Conservation (phyloP, 1,140 invertebrate genomes). For the Zophobas atratus region DNA sequence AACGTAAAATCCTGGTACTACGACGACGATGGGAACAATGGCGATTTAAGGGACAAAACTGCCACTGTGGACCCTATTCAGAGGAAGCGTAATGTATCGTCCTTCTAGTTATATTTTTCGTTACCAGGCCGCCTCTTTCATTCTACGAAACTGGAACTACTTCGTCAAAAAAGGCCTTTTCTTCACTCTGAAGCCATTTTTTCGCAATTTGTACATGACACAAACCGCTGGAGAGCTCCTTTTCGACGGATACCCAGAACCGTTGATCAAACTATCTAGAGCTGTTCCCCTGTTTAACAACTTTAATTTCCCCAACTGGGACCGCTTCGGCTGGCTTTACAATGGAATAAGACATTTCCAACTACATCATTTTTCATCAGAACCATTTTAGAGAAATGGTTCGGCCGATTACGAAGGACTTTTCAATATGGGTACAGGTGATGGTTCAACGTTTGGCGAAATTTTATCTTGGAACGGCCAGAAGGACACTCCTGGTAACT, state of each 20-base stretch:
- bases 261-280: conserved; percentile 76
- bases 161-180: conserved; percentile 73
- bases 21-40: conserved; percentile 74
- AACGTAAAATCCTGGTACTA: conserved; percentile 85
- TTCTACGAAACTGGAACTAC: conserved; percentile 71
- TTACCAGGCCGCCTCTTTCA: conserved; percentile 79
- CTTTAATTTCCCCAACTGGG: conserved; percentile 73
- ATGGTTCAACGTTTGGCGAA: too few species aligned
- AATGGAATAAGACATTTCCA: conserved; percentile 70
- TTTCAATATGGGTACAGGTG: conserved; percentile 59
- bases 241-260: conserved; percentile 84
- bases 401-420: conserved; percentile 58
- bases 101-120: not conserved
- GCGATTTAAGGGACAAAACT: conserved; percentile 65
- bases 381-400: conserved; percentile 71
- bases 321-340: conserved; percentile 89
- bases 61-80: conserved; percentile 87
- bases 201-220: conserved; percentile 74
- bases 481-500: too few species aligned
- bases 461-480: too few species aligned
- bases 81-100: conserved; percentile 74
- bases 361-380: not conserved
- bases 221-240: conserved; percentile 81
- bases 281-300: conserved; percentile 71
- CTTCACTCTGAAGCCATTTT: conserved; percentile 70